Evolutionary conservation across 2,888 invertebrate genomes (phyloP).

Genomic region (Nomada fabriciana): DNA sequence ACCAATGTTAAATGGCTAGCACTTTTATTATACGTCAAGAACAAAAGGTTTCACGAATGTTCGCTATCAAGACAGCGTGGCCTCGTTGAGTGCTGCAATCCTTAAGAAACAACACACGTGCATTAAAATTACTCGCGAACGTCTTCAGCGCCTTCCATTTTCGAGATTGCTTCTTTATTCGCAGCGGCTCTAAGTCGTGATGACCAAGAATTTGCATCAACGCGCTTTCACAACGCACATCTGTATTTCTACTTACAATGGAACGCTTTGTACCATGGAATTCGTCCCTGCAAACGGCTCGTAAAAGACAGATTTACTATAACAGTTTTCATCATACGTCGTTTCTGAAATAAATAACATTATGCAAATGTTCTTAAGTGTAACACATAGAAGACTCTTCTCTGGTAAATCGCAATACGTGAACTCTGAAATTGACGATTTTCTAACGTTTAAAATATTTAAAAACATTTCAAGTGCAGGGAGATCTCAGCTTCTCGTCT

Average conservation of each 20-base stretch:
- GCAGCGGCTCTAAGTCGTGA: neutral
- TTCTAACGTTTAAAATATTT: neutral
- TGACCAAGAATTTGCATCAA: conserved; percentile 28
- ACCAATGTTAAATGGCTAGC: neutral
- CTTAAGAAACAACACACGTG: conserved; percentile 10
- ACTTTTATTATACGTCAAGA: neutral
- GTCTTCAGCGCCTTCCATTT: conserved; percentile 56
- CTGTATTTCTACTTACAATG: conserved; percentile 10
- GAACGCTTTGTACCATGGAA: conserved; percentile 10
- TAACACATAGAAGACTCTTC: neutral
- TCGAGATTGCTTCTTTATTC: conserved; percentile 61
- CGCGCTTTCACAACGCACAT: conserved; percentile 8
- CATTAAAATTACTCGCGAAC: conserved; percentile 49
- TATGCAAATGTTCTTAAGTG: conserved; percentile 4
- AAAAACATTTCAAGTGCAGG: too few species aligned
- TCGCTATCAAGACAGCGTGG: conserved; percentile 13
- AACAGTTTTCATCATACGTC: neutral
- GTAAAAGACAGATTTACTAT: conserved; percentile 18
- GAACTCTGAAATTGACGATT: neutral
- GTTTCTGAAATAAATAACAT: conserved; percentile 12
- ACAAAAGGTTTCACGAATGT: neutral
- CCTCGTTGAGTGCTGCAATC: neutral
- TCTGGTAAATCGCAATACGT: neutral
- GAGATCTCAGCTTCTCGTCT: too few species aligned
- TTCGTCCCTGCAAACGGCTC: neutral